These are phyloP conservation scores for Halocynthia aurantium DNA, from an alignment of 23 tunicate genomes.

Conservation along the genomic window DNA sequence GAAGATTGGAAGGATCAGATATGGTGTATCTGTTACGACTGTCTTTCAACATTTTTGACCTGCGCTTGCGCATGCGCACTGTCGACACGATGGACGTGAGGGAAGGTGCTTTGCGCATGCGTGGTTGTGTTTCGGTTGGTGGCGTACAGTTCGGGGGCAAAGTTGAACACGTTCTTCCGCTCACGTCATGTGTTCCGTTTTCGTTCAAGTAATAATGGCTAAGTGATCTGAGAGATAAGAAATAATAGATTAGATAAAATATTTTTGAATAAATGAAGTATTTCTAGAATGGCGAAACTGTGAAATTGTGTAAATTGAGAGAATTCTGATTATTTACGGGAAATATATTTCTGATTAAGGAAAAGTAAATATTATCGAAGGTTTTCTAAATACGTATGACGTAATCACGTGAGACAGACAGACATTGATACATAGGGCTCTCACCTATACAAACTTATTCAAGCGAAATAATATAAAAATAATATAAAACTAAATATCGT, in stretches of 20 bases:
- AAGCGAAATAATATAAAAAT: background rate
- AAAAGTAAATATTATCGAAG: no score
- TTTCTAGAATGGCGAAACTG: no score
- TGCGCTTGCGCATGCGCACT: slow-evolving; percentile 92
- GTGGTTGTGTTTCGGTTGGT: slow-evolving; percentile 4
- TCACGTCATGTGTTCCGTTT: slow-evolving; percentile 16
- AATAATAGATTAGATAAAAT: background rate
- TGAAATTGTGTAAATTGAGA: background rate
- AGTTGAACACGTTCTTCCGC: slow-evolving; percentile 2
- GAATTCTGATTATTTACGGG: background rate
- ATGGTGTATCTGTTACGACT: slow-evolving; percentile 50
- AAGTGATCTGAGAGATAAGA: slow-evolving; percentile 30
- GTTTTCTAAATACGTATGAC: background rate
- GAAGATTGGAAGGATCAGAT: slow-evolving; percentile 25
- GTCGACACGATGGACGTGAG: slow-evolving; percentile 60
- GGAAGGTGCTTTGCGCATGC: slow-evolving; percentile 59
- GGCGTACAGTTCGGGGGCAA: background rate
- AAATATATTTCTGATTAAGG: no score
- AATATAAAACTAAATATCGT: background rate
- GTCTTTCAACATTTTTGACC: slow-evolving; percentile 41
- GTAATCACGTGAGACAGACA: background rate
- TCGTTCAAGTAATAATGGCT: slow-evolving; percentile 75
- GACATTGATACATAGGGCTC: background rate
- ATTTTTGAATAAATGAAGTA: no score
- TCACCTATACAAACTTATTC: background rate